phyloP scores from a whole-genome alignment of 2,888 invertebrate species.

The Dicranocentrus wangi region DNA sequence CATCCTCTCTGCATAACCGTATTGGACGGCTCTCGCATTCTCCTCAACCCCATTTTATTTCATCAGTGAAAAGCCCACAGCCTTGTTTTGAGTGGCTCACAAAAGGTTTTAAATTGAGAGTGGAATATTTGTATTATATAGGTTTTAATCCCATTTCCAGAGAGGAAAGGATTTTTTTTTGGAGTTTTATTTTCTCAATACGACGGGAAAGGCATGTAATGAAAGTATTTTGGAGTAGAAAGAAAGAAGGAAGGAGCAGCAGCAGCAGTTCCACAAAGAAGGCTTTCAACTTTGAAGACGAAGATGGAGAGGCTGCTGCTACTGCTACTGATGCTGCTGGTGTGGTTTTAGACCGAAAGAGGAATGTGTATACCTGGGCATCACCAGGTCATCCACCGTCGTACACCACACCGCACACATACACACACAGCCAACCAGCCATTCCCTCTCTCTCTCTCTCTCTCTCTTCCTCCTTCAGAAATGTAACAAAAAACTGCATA shows the following conservation, averaged over 20 bases:
- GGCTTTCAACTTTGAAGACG: background rate
- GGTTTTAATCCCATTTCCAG: slow-evolving; percentile 5
- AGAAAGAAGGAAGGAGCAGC: no score
- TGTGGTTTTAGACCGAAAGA: background rate
- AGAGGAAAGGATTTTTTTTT: background rate
- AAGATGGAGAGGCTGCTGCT: slow-evolving; percentile 1
- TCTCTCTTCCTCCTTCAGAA: no score
- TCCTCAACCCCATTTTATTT: no score
- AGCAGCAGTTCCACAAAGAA: slow-evolving; percentile 8
- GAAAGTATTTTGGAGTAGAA: slow-evolving; percentile 8
- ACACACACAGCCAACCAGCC: no score
- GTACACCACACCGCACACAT: background rate
- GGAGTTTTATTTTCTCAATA: slow-evolving; percentile 1
- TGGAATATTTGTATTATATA: background rate
- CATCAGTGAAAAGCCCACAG: no score
- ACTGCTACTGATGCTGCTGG: no score
- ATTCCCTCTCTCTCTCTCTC: no score
- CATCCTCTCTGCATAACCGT: no score
- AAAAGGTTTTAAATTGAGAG: slow-evolving; percentile 8
- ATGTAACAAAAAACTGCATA: background rate
- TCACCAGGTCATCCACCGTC: slow-evolving; percentile 1
- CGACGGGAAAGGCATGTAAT: background rate
- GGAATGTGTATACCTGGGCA: background rate
- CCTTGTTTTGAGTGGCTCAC: slow-evolving; percentile 1
- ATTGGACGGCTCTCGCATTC: no score